Percentiles rank a stretch among this genome's conserved stretches.
phyloP scores from a whole-genome alignment of 2,797 vertebrate genomes.

The Gobionotothen gibberifrons region DNA sequence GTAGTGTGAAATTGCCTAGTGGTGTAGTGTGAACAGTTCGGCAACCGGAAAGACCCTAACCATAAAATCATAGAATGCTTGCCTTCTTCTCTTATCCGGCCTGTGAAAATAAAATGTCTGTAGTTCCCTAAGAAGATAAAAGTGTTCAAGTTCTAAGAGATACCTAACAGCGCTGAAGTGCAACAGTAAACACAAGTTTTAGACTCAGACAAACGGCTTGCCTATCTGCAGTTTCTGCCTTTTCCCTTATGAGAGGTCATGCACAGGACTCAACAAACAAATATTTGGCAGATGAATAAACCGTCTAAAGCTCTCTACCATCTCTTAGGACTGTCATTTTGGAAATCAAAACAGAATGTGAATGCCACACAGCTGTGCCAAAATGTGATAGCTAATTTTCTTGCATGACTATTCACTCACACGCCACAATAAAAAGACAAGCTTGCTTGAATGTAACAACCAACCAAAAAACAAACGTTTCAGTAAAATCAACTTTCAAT shows the following conservation, averaged over 20 bases:
- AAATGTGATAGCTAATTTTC: slow-evolving; percentile 2
- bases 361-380: not conserved
- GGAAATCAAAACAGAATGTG: not conserved
- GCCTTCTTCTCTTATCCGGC: slow-evolving; percentile 29
- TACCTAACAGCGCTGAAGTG: slow-evolving; percentile 47
- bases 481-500: slow-evolving; percentile 4
- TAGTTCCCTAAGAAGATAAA: slow-evolving; percentile 56
- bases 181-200: slow-evolving; percentile 46
- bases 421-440: not conserved
- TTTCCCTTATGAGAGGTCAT: slow-evolving; percentile 12
- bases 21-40: slow-evolving; percentile 49
- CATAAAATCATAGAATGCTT: slow-evolving; percentile 43
- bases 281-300: not conserved
- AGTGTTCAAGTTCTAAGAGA: slow-evolving; percentile 44
- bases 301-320: not conserved
- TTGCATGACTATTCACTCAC: not conserved
- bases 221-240: slow-evolving; percentile 5
- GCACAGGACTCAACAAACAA: not conserved
- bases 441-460: slow-evolving; percentile 16
- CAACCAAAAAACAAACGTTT: slow-evolving; percentile 2
- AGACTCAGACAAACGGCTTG: slow-evolving; percentile 19
- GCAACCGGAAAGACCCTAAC: slow-evolving; percentile 45
- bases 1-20: slow-evolving; percentile 66
- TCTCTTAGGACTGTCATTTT: not conserved
- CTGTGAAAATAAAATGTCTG: slow-evolving; percentile 45